A percentile compares a stretch with the other conserved stretches of the same genome.
phyloP scores from a whole-genome alignment of 2,888 invertebrate species.

The Blastobasis adustella region DNA sequence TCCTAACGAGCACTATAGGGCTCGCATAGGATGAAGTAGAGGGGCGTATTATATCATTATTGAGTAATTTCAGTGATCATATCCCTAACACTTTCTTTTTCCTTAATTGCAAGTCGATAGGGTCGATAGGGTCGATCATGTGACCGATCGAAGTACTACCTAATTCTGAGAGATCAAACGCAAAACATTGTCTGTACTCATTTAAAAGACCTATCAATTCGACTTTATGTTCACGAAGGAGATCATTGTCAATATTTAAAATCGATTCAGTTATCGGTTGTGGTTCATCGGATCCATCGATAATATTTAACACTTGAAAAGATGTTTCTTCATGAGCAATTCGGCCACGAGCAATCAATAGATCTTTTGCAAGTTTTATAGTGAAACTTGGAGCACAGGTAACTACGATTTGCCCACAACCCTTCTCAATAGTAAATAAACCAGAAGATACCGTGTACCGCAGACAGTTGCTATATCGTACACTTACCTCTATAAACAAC shows the following conservation, averaged over 20 bases:
- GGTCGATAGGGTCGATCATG: conserved; percentile 5
- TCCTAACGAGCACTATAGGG: not conserved
- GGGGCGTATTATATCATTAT: conserved; percentile 3
- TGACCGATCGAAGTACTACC: not conserved
- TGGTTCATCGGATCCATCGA: not conserved
- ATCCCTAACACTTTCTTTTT: conserved; percentile 6
- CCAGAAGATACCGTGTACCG: not conserved
- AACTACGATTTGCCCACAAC: not conserved
- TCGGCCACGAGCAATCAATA: not conserved
- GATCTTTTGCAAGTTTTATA: not conserved
- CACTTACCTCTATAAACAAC: not conserved
- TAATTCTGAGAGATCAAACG: not conserved
- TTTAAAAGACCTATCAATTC: conserved; percentile 2
- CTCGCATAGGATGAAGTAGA: conserved; percentile 2
- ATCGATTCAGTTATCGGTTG: not conserved
- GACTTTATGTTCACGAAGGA: not conserved
- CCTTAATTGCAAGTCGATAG: conserved; percentile 7
- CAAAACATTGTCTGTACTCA: not conserved
- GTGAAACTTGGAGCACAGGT: not conserved
- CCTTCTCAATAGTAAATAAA: not conserved
- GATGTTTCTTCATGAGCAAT: not conserved
- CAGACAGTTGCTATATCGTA: not conserved
- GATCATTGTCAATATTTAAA: not conserved
- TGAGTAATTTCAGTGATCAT: conserved; percentile 6
- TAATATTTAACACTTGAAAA: not conserved